A percentile compares a stretch with the other conserved stretches of the same genome.
Evolutionary conservation across 2,797 vertebrate genomes (phyloP).

Genomic region (Oreortyx pictus): DNA sequence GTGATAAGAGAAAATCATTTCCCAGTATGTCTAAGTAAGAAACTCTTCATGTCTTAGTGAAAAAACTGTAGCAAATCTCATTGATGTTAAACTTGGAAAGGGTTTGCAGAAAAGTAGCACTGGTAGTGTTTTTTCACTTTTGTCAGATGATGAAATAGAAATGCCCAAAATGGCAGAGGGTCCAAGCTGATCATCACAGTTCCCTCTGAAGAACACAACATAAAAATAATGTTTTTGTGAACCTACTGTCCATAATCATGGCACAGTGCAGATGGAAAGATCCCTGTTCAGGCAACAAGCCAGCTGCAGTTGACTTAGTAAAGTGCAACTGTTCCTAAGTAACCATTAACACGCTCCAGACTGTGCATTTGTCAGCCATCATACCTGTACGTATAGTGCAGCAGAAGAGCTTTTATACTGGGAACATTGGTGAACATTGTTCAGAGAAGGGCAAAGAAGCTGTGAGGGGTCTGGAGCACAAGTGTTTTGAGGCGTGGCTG

Average conservation of each 20-base stretch:
- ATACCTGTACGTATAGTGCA: background rate
- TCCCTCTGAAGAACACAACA: background rate
- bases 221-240: background rate
- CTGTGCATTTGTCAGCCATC: slow-evolving; percentile 9
- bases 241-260: background rate
- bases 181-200: background rate
- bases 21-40: background rate
- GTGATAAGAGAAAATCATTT: slow-evolving; percentile 34
- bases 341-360: slow-evolving; percentile 9
- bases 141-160: slow-evolving; percentile 38
- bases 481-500: too few species aligned
- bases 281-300: background rate
- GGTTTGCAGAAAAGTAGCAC: background rate
- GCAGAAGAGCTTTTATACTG: background rate
- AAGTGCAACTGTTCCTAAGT: background rate
- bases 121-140: background rate
- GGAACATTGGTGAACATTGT: background rate
- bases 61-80: slow-evolving; percentile 33
- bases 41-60: slow-evolving; percentile 13
- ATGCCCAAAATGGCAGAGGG: background rate
- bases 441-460: too few species aligned
- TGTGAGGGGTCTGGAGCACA: too few species aligned
- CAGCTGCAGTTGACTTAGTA: background rate
- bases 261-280: background rate
- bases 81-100: slow-evolving; percentile 48